Percentiles rank a stretch among this genome's conserved stretches.
Conservation (phyloP, 2,113 vertebrate species). For the Felis chaus region DNA sequence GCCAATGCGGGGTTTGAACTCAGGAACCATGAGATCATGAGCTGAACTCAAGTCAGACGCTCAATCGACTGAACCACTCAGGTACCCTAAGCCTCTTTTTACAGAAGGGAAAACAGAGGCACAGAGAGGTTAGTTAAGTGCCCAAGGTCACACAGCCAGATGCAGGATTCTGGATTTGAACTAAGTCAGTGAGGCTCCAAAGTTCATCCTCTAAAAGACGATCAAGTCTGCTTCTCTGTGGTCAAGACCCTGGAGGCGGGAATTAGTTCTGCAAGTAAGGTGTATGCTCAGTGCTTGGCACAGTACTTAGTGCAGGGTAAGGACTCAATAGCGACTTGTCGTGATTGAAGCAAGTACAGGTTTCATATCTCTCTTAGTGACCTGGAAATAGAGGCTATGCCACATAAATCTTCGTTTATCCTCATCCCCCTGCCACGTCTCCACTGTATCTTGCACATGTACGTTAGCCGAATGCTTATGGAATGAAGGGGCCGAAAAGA, state of each 20-base stretch:
- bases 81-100: not conserved
- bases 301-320: not conserved
- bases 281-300: not conserved
- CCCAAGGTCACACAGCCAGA: not conserved
- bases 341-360: not conserved
- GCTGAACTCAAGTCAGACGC: too few species aligned
- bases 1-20: too few species aligned
- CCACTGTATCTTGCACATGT: not conserved
- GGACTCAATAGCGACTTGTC: not conserved
- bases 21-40: too few species aligned
- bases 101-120: not conserved
- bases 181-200: not conserved
- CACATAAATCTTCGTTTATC: not conserved
- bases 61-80: too few species aligned
- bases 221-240: not conserved
- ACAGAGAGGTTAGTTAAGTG: not conserved
- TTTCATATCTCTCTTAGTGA: not conserved
- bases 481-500: not conserved
- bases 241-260: not conserved
- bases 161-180: not conserved
- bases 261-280: not conserved
- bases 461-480: not conserved
- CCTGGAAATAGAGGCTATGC: not conserved
- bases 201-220: not conserved
- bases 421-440: fast-evolving